Evolutionary conservation across 1,140 invertebrate genomes (phyloP), one percentile per base, ranked within the genome.

Genomic region (Drosophila truncata): DNA sequence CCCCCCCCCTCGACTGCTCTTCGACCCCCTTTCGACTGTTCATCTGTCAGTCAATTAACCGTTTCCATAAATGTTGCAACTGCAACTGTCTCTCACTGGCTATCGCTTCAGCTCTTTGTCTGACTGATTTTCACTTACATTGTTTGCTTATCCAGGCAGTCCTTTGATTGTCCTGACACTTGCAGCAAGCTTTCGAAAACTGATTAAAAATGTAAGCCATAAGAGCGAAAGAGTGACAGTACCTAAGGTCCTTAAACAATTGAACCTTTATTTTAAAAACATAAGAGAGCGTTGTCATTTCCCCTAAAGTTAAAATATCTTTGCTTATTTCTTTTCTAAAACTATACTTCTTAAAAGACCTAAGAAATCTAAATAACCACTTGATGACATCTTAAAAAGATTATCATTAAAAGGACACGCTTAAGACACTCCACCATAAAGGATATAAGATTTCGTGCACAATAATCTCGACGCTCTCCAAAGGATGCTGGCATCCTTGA

Each of bases 1-100:
- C n/a, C n/a, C n/a, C 46, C 47, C 25, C n/a, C 8, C 13, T 7
- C 16, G 9, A n/a, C 10, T n/a, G 4, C 2, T 16, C 4, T 25
- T 16, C 33, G n/a, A 41, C 67, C 69, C 29, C 18, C 10, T 42
- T 62, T 35, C 46, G 42, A 20, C 33, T 83, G 79, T 69, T 70
- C 67, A 63, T 60, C 84, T 84, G 77, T 90, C 85, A 78, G 69
- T 88, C 78, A 90, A 84, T 88, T 90, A 88, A 87, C 44, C 70
- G 58, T 74, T 83, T 84, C 59, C 73, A 88, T 88, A 83, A 88
- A 88, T 76, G 46, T 59, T 78, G 73, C 67, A 65, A 25, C 44
- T 59, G 46, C 59, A 73, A 62, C 47, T 78, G 78, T 70, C 44
- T 64, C 63, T 72, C 66, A 49, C n/a, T 72, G 49, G 61, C 57